These are phyloP conservation scores for Neopipo cinnamomea DNA, from an alignment of 2,113 vertebrate species.

Conservation along the genomic window DNA sequence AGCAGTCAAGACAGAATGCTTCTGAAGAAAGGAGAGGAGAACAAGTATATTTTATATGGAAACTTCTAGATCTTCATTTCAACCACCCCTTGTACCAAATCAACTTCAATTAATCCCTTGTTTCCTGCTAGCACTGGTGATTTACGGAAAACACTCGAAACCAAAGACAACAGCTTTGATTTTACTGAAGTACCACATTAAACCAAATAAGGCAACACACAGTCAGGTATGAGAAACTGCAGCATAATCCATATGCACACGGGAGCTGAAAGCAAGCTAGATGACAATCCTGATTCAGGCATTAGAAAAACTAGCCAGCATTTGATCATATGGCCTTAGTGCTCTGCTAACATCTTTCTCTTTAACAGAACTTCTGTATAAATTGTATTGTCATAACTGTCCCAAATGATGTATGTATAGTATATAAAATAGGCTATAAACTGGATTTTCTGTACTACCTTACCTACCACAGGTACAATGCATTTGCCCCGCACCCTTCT, in stretches of 20 bases:
- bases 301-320: not conserved
- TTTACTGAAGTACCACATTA: constrained; percentile 9
- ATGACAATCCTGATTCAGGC: not conserved
- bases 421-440: constrained; percentile 37
- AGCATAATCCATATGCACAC: not conserved
- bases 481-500: not conserved
- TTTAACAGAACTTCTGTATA: constrained; percentile 5
- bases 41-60: not conserved
- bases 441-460: constrained; percentile 22
- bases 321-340: not conserved
- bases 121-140: not conserved
- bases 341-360: not conserved
- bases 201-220: constrained; percentile 47
- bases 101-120: not conserved
- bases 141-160: not conserved
- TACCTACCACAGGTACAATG: constrained; percentile 15
- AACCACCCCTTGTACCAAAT: not conserved
- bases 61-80: not conserved
- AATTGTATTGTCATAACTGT: constrained; percentile 39
- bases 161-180: not conserved
- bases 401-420: constrained; percentile 6
- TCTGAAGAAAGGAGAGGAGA: not conserved
- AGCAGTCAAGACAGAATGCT: not conserved
- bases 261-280: constrained; percentile 8
- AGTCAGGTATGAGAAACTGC: constrained; percentile 35